phyloP scores from a whole-genome alignment of 2,888 invertebrate genomes.

The Metalampra italica region DNA sequence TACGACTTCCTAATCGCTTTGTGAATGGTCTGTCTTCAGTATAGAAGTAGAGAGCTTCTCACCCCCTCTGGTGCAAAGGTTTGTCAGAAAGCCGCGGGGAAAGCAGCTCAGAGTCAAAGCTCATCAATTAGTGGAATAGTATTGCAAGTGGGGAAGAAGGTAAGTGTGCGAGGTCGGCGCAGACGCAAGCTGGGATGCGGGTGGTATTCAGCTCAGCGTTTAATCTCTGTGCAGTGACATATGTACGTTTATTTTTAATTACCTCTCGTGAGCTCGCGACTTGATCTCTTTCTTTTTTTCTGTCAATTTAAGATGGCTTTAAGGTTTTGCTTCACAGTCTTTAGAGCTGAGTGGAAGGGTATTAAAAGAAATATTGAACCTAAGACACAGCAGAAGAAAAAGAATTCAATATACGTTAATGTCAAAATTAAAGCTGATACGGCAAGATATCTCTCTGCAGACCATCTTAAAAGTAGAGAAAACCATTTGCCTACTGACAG shows the following conservation, averaged over 20 bases:
- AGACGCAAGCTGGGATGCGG: conserved; percentile 11
- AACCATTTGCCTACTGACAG: too few species aligned
- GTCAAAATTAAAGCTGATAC: too few species aligned
- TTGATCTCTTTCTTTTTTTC: conserved; percentile 3
- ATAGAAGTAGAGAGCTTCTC: neutral
- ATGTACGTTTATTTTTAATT: conserved; percentile 21
- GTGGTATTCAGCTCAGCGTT: conserved; percentile 32
- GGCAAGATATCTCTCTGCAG: too few species aligned
- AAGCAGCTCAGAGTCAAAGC: neutral
- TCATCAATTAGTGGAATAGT: conserved; percentile 13
- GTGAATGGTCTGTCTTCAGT: conserved; percentile 12
- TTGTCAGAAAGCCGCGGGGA: too few species aligned
- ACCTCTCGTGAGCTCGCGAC: conserved; percentile 14
- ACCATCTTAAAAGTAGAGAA: too few species aligned
- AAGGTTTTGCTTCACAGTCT: too few species aligned
- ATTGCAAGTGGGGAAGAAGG: conserved; percentile 38
- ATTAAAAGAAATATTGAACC: too few species aligned
- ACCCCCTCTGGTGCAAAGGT: neutral
- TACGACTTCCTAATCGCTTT: conserved; percentile 23
- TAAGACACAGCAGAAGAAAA: too few species aligned
- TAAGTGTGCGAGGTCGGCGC: conserved; percentile 27
- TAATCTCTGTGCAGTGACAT: conserved; percentile 13
- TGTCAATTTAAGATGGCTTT: neutral
- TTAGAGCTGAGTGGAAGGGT: too few species aligned
- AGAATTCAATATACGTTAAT: too few species aligned